These are phyloP conservation scores for Hoplodrina blanda DNA, from an alignment of 2,888 invertebrate species.

Conservation along the genomic window DNA sequence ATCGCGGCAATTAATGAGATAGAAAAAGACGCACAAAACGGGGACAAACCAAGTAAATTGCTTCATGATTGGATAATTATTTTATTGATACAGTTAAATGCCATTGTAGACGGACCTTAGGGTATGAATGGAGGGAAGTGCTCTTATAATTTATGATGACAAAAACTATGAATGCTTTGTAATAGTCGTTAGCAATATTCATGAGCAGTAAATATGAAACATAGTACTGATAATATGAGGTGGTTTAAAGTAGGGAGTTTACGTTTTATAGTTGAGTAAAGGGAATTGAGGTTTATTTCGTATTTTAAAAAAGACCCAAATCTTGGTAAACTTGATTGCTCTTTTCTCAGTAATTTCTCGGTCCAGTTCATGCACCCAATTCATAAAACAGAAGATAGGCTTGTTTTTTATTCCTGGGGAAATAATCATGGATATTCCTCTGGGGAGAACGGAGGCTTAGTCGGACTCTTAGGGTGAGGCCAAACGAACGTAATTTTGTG, in stretches of 20 bases:
- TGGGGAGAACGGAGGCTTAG: too few relatives aligned
- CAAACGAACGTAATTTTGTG: too few relatives aligned
- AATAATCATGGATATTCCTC: too few relatives aligned
- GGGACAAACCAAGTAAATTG: slow-evolving; percentile 87
- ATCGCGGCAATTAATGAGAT: slow-evolving; percentile 39
- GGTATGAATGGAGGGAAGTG: slow-evolving; percentile 71
- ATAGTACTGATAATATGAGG: slow-evolving; percentile 32
- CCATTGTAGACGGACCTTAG: slow-evolving; percentile 76
- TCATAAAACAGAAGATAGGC: too few relatives aligned
- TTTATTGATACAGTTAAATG: slow-evolving; percentile 89
- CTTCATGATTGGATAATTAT: slow-evolving; percentile 90
- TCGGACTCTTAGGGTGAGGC: too few relatives aligned
- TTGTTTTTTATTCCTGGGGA: too few relatives aligned
- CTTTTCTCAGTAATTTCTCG: too few relatives aligned
- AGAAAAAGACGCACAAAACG: slow-evolving; percentile 69
- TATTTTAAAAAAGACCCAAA: too few relatives aligned
- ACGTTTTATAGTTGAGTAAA: slow-evolving; percentile 11
- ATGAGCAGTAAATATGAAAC: slow-evolving; percentile 42
- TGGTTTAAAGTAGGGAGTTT: slow-evolving; percentile 18
- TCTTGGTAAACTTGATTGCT: too few relatives aligned
- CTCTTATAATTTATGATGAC: slow-evolving; percentile 68
- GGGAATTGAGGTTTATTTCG: slow-evolving; percentile 19
- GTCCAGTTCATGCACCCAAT: too few relatives aligned
- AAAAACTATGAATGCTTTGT: slow-evolving; percentile 46
- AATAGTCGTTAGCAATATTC: slow-evolving; percentile 36